Percentiles rank a stretch among this genome's conserved stretches.
These are phyloP conservation scores for Pheucticus melanocephalus DNA, from an alignment of 2,113 vertebrate genomes.

Conservation along the genomic window DNA sequence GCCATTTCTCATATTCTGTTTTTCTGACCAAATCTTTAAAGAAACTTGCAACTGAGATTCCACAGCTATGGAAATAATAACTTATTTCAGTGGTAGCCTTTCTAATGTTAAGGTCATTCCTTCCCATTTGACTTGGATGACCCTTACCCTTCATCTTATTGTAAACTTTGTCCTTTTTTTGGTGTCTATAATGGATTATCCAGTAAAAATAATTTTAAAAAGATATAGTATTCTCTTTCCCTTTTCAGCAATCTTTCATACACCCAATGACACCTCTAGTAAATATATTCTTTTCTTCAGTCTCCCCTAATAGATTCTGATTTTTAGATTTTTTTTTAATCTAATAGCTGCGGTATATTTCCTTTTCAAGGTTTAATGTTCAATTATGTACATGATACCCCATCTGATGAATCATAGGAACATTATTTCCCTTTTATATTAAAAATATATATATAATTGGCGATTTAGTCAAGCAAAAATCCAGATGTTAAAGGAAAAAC, in stretches of 20 bases:
- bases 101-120: background rate
- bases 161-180: background rate
- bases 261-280: background rate
- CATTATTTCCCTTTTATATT: background rate
- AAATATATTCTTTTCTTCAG: background rate
- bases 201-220: background rate
- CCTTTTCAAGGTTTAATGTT: background rate
- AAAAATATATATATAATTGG: background rate
- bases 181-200: fast-evolving
- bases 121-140: background rate
- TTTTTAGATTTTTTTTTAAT: background rate
- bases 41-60: background rate
- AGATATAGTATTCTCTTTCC: fast-evolving
- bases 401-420: background rate
- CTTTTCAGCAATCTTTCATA: background rate
- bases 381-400: background rate
- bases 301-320: background rate
- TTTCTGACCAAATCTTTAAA: background rate
- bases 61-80: background rate
- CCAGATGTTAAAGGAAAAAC: background rate
- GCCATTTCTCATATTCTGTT: background rate
- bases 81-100: background rate
- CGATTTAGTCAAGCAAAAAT: background rate
- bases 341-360: background rate
- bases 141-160: background rate